Conservation (phyloP, 2,113 vertebrate species). For the Phaetusa simplex region DNA sequence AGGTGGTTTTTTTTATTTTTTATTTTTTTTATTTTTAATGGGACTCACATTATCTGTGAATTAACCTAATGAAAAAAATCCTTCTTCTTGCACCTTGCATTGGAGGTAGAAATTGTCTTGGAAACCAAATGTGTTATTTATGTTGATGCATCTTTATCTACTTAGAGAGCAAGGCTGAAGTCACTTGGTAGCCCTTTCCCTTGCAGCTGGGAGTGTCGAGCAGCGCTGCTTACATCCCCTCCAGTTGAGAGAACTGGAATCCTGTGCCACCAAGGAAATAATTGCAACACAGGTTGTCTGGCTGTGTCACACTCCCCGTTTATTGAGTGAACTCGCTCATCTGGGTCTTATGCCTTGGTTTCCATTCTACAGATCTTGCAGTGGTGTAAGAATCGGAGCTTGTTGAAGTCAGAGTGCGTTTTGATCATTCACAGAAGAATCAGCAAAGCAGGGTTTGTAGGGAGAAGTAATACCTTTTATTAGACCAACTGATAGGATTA, state of each 20-base stretch:
- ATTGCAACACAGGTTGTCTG: not conserved
- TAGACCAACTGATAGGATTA: conserved; percentile 20
- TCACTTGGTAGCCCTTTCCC: not conserved
- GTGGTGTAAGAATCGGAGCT: not conserved
- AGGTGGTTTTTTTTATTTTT: not conserved
- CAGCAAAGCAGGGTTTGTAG: not conserved
- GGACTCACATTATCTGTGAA: not conserved
- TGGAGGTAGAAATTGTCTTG: not conserved
- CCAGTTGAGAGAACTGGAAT: not conserved
- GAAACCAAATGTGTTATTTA: not conserved
- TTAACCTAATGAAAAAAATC: not conserved
- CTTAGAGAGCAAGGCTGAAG: not conserved
- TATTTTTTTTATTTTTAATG: not conserved
- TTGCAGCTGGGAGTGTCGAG: not conserved
- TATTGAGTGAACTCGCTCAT: not conserved
- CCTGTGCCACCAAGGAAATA: not conserved
- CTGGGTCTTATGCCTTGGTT: not conserved
- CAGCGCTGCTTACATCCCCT: not conserved
- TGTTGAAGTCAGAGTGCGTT: not conserved
- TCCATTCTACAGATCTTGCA: not conserved
- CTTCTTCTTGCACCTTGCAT: not conserved
- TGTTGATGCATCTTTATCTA: not conserved
- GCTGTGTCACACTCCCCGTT: not conserved
- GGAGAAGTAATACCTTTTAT: conserved; percentile 26
- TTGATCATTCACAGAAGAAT: not conserved